phyloP scores from a whole-genome alignment of 1,140 invertebrate genomes.

The Diabrotica virgifera region DNA sequence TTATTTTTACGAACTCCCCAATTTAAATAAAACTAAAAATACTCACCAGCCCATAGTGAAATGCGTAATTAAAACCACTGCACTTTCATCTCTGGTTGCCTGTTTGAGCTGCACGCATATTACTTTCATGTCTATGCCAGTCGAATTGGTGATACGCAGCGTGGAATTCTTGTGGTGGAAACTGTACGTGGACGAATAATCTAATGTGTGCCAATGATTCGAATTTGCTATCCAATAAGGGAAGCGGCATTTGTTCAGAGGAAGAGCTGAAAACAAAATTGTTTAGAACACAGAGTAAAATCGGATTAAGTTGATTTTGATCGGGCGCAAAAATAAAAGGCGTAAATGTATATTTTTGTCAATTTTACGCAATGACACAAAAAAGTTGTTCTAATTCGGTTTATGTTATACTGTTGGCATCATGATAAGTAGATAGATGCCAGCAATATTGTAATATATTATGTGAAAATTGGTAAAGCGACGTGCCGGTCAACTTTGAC shows the following conservation, averaged over 20 bases:
- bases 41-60: slow-evolving; percentile 65
- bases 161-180: slow-evolving; percentile 66
- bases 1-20: no score
- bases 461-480: no score
- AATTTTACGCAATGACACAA: no score
- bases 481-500: no score
- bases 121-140: slow-evolving; percentile 59
- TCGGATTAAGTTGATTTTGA: no score
- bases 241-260: slow-evolving; percentile 62
- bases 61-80: slow-evolving; percentile 57
- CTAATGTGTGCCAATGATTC: slow-evolving; percentile 68
- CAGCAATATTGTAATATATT: no score
- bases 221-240: slow-evolving; percentile 65
- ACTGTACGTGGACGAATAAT: slow-evolving; percentile 64
- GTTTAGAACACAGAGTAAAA: background rate
- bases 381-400: no score
- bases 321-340: no score
- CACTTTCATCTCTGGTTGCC: slow-evolving; percentile 53
- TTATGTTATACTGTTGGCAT: no score
- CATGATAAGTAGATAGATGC: no score
- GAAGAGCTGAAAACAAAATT: slow-evolving; percentile 52
- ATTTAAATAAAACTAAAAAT: background rate
- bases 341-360: no score
- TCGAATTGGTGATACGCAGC: slow-evolving; percentile 58
- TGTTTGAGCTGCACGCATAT: slow-evolving; percentile 61